Percentiles rank a stretch among this genome's conserved stretches.
Conservation (phyloP, 1,140 invertebrate genomes). For the Monochamus saltuarius region DNA sequence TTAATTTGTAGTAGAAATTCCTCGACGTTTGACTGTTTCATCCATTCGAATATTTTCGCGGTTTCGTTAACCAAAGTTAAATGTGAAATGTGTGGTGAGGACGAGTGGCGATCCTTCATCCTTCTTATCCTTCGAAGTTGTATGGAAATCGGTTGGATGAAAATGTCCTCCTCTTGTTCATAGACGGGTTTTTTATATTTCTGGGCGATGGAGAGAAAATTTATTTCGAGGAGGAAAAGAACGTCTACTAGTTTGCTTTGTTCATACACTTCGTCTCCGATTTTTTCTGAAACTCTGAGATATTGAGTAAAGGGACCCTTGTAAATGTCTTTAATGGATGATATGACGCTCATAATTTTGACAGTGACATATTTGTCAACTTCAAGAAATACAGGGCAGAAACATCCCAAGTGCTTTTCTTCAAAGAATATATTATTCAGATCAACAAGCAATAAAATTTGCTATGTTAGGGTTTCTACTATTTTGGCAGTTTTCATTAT, state of each 20-base stretch:
- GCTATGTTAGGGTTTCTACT: neutral
- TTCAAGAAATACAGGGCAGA: too few species aligned
- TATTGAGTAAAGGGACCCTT: conserved; percentile 15
- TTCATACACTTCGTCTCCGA: conserved; percentile 9
- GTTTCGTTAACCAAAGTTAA: neutral
- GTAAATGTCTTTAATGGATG: conserved; percentile 14
- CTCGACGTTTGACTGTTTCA: conserved; percentile 9
- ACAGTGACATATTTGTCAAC: neutral
- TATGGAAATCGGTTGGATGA: conserved; percentile 11
- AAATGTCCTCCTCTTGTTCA: conserved; percentile 6
- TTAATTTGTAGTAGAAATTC: conserved; percentile 3
- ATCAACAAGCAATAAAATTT: neutral
- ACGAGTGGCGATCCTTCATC: neutral
- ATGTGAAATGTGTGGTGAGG: neutral
- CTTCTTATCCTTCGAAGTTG: conserved; percentile 12
- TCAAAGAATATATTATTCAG: neutral
- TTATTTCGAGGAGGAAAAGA: conserved; percentile 9
- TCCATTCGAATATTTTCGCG: conserved; percentile 13
- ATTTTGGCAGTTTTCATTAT: too few species aligned
- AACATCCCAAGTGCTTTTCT: too few species aligned
- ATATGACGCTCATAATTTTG: conserved; percentile 17
- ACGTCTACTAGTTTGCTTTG: conserved; percentile 11
- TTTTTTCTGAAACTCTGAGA: conserved; percentile 1
- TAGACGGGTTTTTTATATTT: conserved; percentile 22
- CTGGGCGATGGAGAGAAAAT: conserved; percentile 4